phyloP scores from a whole-genome alignment of 2,888 invertebrate species.

The Clunio marinus region DNA sequence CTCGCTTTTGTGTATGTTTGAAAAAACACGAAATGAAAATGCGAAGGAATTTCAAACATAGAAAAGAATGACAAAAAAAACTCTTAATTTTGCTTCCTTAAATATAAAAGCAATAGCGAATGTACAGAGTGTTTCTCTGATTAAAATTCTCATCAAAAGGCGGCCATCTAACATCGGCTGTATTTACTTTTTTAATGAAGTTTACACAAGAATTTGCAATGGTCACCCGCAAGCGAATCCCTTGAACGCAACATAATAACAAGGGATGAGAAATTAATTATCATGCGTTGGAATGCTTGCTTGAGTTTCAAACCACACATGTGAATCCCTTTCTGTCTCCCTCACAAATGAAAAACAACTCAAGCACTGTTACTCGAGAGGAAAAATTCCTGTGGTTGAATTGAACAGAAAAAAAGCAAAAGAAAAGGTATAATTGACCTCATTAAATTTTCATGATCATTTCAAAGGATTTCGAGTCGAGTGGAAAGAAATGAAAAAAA shows the following conservation, averaged over 20 bases:
- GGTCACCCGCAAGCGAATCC: neutral
- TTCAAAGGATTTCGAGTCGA: constrained; percentile 32
- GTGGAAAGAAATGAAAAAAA: neutral
- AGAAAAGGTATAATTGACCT: constrained; percentile 32
- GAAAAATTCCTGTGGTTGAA: constrained; percentile 32
- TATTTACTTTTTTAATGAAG: neutral
- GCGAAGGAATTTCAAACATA: neutral
- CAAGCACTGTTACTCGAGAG: constrained; percentile 12
- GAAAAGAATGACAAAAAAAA: too few relatives aligned
- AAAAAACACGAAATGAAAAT: constrained; percentile 1
- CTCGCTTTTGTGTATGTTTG: neutral
- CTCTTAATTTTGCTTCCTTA: too few relatives aligned
- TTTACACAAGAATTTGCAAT: neutral
- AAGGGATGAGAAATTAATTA: constrained; percentile 37
- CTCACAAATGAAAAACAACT: constrained; percentile 3
- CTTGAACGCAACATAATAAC: neutral
- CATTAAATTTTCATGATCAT: constrained; percentile 39
- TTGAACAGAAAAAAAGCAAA: neutral
- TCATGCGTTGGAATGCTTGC: constrained; percentile 35
- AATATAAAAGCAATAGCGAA: too few relatives aligned
- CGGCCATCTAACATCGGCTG: neutral
- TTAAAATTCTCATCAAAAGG: neutral
- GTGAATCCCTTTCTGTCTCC: neutral
- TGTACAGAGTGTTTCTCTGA: constrained; percentile 15
- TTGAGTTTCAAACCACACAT: constrained; percentile 19